Base-by-base conservation (phyloP, 2,888 invertebrate species). In the Chrysotoxum bicinctum region DNA sequence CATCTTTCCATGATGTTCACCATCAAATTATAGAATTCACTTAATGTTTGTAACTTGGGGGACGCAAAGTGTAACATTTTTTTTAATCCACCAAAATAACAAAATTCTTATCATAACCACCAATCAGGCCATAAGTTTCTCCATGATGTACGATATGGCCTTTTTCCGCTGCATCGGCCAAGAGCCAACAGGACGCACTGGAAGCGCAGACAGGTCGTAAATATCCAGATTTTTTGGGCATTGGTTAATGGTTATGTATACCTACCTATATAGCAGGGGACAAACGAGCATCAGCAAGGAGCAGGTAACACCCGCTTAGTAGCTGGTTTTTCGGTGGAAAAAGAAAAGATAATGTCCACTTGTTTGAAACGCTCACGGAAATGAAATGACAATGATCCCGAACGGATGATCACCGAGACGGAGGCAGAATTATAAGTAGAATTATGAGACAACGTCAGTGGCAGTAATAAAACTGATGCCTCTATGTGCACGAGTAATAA, bases 391-490 rank as follows among this genome's bases (percentile, higher is more conserved):
- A 80, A 69, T 85, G 81, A 76, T 72, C 72, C 76, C 76, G 50
- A 81, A 85, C 81, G 76, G 76, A 81, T 81, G 81, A 85, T 84
- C 84, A 81, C 45, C 35, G 75, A 37, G 62, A 85, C 85, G 76
- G 50, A 54, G 72, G 10, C 62, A 69, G 85, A 85, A 85, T 85
- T 72, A 81, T 45, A 85, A 85, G 81, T 85, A 58, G 76, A 85
- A 76, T 81, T 85, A 85, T 76, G 81, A 76, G 72, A 45, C 62
- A 62, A 58, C 76, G 72, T 58, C 85, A 73, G 76, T 85, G 85
- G 72, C 85, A 85, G 85, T 73, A 85, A 85, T 85, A 81, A 81
- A 85, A 81, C 81, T 85, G 76, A 81, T 81, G 76, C 58, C 76
- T 60, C n/a, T n/a, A n/a, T n/a, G 64, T 74, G 74, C 56, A 50